Evolutionary conservation across 2,113 vertebrate species (phyloP).

Genomic region (Phylloscopus whistleri): DNA sequence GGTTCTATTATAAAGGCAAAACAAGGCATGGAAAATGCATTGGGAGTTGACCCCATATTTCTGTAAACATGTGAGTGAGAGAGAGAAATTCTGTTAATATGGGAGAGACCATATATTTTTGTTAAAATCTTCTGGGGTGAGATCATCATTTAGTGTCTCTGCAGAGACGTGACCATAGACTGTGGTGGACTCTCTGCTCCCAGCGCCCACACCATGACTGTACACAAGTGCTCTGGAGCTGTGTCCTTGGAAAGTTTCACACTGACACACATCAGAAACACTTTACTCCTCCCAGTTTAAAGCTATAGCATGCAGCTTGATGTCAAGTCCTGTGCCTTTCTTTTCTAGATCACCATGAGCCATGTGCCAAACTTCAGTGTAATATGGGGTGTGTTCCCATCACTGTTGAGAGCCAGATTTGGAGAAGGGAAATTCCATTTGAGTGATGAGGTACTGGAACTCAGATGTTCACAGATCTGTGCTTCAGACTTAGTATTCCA

Average conservation of each 20-base stretch:
- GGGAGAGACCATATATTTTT: background rate
- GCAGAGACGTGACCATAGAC: background rate
- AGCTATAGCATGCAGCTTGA: background rate
- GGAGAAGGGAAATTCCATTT: background rate
- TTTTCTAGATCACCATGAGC: background rate
- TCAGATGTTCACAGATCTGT: background rate
- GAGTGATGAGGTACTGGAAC: background rate
- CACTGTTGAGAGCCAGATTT: background rate
- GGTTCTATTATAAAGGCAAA: background rate
- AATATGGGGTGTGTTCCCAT: background rate
- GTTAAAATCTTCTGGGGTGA: background rate
- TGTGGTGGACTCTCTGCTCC: background rate
- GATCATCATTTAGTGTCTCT: background rate
- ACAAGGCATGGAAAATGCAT: background rate
- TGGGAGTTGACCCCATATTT: background rate
- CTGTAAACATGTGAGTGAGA: background rate
- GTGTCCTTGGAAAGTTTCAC: background rate
- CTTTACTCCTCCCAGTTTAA: background rate
- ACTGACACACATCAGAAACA: background rate
- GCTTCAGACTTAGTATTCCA: background rate
- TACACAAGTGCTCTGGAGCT: background rate
- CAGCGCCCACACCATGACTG: background rate
- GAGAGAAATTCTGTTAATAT: background rate
- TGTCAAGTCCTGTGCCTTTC: background rate
- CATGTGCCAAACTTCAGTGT: background rate